These are phyloP conservation scores for Cinara cedri DNA, from an alignment of 2,888 invertebrate species.

Conservation along the genomic window DNA sequence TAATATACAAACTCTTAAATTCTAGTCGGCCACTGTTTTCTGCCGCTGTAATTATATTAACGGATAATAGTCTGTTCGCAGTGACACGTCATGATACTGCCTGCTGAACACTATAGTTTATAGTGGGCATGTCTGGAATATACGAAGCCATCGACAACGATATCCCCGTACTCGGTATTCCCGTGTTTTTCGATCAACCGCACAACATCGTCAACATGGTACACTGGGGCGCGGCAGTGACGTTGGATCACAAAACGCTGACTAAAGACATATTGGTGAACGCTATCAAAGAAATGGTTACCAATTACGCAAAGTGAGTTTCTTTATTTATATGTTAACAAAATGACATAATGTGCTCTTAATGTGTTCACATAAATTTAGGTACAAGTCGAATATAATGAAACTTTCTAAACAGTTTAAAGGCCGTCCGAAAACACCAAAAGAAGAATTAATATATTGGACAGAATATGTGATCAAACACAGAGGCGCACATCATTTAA, in stretches of 20 bases:
- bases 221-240: conserved; percentile 38
- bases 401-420: conserved; percentile 35
- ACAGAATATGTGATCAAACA: conserved; percentile 49
- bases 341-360: not conserved
- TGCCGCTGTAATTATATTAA: too few relatives aligned
- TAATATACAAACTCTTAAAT: too few relatives aligned
- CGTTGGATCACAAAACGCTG: conserved; percentile 37
- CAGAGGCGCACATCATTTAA: conserved; percentile 49
- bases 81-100: too few relatives aligned
- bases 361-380: not conserved
- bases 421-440: conserved; percentile 19
- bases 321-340: not conserved
- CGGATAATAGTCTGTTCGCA: too few relatives aligned
- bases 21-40: too few relatives aligned
- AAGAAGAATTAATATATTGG: conserved; percentile 49
- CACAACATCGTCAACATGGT: conserved; percentile 42
- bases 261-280: conserved; percentile 33
- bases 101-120: too few relatives aligned
- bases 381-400: conserved; percentile 19
- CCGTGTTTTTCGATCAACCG: conserved; percentile 41
- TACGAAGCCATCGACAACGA: conserved; percentile 44
- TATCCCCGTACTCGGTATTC: conserved; percentile 43
- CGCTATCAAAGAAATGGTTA: conserved; percentile 22
- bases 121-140: conserved; percentile 45
- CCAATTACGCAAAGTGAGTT: conserved; percentile 20